Base-by-base conservation (phyloP, 2,888 invertebrate genomes). In the Microdon myrmicae region DNA sequence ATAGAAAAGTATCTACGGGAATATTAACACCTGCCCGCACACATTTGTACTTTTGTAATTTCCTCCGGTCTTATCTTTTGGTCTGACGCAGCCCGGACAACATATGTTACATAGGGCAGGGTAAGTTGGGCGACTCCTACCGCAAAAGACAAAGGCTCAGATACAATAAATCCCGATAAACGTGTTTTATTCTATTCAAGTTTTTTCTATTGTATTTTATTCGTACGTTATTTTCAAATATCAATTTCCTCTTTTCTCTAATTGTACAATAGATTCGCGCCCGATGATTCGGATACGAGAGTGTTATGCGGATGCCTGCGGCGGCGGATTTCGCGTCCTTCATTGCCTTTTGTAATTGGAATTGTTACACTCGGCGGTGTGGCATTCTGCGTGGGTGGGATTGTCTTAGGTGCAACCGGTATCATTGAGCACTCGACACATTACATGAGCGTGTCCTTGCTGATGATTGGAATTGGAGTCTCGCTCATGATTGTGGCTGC, bases 401-500 rank as follows among this genome's bases (percentile, higher is more conserved):
- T 79, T 69, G 78, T 79, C 5, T 67, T 79, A 16, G 79, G 79
- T 25, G 77, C 79, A 17, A 79, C 79, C 0, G 79, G 79, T 1
- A 72, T 79, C 3, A 74, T 79, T 20, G 79, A 79, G 53, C 79
- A 79, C 51, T 78, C 79, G 2, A 79, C 79, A 7, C 79, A 79
- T 35, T 79, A 79, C 67, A 47, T 79, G 31, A 79, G 79, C 61
- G 79, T 79, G 6, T 78, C 79, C 2, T 64, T 79, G 13, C 68
- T 79, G 6, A 79, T 79, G 79, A 78, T 79, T 53, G 79, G 79
- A 68, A 93, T 96, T 71, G 96, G 96, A 68, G 91, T 96, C 71
- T 90, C 96, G 48, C 82, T 96, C 73, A 90, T 96, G 70, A 93
- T 94, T 37, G 94, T 96, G 61, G 94, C 94, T 64, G 95, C 92